Conservation (phyloP, 1,140 invertebrate genomes). For the Mizuhopecten yessoensis region DNA sequence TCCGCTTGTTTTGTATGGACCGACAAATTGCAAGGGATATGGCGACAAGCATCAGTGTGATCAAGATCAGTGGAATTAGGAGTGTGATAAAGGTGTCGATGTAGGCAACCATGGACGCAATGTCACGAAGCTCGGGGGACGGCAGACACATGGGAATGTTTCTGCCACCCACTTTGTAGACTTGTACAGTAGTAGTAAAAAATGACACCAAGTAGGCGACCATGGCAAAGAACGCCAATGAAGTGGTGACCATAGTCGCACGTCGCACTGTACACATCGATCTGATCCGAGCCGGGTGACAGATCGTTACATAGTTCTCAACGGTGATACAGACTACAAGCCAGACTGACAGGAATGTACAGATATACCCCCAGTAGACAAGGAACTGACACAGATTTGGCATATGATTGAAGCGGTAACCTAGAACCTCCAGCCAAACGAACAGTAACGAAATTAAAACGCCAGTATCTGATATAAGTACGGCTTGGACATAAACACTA, state of each 20-base stretch:
- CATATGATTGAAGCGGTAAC: slow-evolving; percentile 44
- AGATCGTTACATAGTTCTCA: slow-evolving; percentile 91
- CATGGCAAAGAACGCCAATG: slow-evolving; percentile 85
- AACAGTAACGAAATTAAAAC: slow-evolving; percentile 61
- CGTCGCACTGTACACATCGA: slow-evolving; percentile 89
- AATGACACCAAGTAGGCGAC: slow-evolving; percentile 84
- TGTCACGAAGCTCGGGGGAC: slow-evolving; percentile 84
- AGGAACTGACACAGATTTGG: slow-evolving; percentile 87
- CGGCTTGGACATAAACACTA: slow-evolving; percentile 64
- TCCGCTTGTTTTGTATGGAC: slow-evolving; percentile 56
- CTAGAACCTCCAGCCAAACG: slow-evolving; percentile 61
- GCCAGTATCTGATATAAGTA: slow-evolving; percentile 63
- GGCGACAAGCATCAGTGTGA: slow-evolving; percentile 57
- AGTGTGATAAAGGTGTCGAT: slow-evolving; percentile 64
- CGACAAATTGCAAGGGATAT: slow-evolving; percentile 55
- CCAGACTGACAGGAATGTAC: slow-evolving; percentile 91
- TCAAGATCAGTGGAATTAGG: slow-evolving; percentile 59
- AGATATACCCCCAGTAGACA: slow-evolving; percentile 88
- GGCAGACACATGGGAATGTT: slow-evolving; percentile 50
- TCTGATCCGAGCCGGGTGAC: slow-evolving; percentile 89
- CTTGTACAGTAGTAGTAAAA: slow-evolving; percentile 42
- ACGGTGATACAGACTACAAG: slow-evolving; percentile 92
- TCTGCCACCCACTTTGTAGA: not conserved
- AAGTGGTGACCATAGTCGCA: slow-evolving; percentile 87
- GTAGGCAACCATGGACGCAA: slow-evolving; percentile 83